Percentiles rank a stretch among this genome's conserved stretches.
Evolutionary conservation across 1,140 invertebrate species (phyloP).

Genomic region (Venturia canescens): DNA sequence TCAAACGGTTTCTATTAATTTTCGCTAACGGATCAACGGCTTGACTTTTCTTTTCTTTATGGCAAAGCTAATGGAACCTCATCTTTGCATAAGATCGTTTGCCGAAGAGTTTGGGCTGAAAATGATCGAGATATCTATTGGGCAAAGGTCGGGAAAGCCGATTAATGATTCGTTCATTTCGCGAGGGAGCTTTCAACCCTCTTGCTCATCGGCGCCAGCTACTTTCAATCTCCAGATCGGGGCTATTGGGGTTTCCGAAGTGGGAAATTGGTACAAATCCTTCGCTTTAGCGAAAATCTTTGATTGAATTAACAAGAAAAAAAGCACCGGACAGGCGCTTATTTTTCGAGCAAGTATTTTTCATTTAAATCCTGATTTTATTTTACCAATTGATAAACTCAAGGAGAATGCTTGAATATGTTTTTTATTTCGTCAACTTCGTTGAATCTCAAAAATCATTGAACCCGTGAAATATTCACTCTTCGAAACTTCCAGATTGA

Average conservation of each 20-base stretch:
- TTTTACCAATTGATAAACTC: no score
- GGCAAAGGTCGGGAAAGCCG: constrained; percentile 32
- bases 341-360: not conserved
- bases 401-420: no score
- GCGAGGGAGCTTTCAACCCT: constrained; percentile 13
- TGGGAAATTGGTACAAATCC: constrained; percentile 8
- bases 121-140: constrained; percentile 20
- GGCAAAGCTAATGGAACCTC: not conserved
- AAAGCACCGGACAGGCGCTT: not conserved
- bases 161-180: constrained; percentile 35
- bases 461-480: no score
- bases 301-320: not conserved
- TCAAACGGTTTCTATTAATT: no score
- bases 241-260: not conserved
- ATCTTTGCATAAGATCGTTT: constrained; percentile 5
- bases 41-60: not conserved
- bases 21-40: no score
- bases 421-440: no score
- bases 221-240: constrained; percentile 23
- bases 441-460: no score
- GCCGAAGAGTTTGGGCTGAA: constrained; percentile 7
- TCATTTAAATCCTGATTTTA: no score
- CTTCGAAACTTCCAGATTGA: no score
- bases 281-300: constrained; percentile 10
- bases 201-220: not conserved